Evolutionary conservation across 2,113 vertebrate species (phyloP).

Genomic region (Odontesthes bonariensis): DNA sequence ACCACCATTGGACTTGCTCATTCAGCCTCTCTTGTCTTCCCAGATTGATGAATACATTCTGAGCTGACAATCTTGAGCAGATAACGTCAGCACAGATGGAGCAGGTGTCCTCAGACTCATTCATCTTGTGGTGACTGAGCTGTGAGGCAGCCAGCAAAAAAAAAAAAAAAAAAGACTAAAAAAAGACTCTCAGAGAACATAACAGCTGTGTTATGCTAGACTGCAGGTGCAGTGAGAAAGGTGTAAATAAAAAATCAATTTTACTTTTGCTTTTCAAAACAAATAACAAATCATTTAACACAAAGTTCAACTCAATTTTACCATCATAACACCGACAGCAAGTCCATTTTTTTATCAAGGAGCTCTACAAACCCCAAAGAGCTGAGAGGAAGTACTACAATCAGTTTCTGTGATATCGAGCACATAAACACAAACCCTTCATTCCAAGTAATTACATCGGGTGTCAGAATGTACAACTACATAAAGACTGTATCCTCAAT

Average conservation of each 20-base stretch:
- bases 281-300: neutral
- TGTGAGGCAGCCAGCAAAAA: neutral
- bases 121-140: constrained; percentile 14
- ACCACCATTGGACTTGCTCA: neutral
- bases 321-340: neutral
- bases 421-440: neutral
- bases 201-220: constrained; percentile 5
- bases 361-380: neutral
- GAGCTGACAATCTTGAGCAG: constrained; percentile 21
- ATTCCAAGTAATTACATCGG: too few species aligned
- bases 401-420: neutral
- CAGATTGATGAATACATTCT: constrained; percentile 5
- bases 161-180: neutral
- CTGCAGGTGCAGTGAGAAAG: neutral
- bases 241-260: neutral
- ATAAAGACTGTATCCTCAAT: too few species aligned
- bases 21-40: neutral
- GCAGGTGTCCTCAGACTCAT: constrained; percentile 27
- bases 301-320: neutral
- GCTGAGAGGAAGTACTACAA: too few species aligned
- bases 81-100: constrained; percentile 26
- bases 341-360: neutral
- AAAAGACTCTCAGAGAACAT: constrained; percentile 13
- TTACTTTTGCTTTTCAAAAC: neutral
- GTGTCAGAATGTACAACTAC: too few species aligned